Evolutionary conservation across 2,888 invertebrate genomes (phyloP).

Genomic region (Aleiodes alternator): DNA sequence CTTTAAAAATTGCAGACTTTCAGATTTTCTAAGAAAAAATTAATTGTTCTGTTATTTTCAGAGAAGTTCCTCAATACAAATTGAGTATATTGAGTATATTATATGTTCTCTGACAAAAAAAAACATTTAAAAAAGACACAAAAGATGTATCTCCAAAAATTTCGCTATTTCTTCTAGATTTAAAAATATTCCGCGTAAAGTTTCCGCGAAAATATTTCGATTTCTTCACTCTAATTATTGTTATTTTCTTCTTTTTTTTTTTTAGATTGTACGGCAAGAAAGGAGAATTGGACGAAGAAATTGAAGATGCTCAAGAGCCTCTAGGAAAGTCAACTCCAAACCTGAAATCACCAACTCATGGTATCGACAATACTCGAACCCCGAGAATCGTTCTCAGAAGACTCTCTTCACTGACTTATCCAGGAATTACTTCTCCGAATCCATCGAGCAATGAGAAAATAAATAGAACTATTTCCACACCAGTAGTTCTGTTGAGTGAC

Average conservation of each 20-base stretch:
- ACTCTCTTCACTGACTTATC: conserved; percentile 62
- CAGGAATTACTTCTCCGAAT: conserved; percentile 46
- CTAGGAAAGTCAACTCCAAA: conserved; percentile 7
- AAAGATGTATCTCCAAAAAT: too few species aligned
- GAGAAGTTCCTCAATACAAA: too few species aligned
- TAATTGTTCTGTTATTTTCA: too few species aligned
- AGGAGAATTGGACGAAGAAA: conserved; percentile 26
- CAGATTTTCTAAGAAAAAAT: too few species aligned
- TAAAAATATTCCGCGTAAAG: background rate
- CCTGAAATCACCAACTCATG: background rate
- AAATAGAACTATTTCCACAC: conserved; percentile 39
- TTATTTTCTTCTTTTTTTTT: conserved; percentile 33
- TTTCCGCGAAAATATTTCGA: background rate
- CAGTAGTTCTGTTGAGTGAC: conserved; percentile 17
- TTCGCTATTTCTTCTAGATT: too few species aligned
- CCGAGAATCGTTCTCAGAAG: conserved; percentile 63
- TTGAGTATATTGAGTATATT: too few species aligned
- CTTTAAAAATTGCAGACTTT: too few species aligned
- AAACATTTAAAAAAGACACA: too few species aligned
- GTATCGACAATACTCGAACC: conserved; percentile 29
- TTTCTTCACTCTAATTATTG: background rate
- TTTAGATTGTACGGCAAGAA: conserved; percentile 55
- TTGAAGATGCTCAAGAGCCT: conserved; percentile 14
- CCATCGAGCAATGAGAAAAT: conserved; percentile 42
- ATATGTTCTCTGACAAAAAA: too few species aligned